phyloP scores from a whole-genome alignment of 2,113 vertebrate species.

The Gasterosteus aculeatus region DNA sequence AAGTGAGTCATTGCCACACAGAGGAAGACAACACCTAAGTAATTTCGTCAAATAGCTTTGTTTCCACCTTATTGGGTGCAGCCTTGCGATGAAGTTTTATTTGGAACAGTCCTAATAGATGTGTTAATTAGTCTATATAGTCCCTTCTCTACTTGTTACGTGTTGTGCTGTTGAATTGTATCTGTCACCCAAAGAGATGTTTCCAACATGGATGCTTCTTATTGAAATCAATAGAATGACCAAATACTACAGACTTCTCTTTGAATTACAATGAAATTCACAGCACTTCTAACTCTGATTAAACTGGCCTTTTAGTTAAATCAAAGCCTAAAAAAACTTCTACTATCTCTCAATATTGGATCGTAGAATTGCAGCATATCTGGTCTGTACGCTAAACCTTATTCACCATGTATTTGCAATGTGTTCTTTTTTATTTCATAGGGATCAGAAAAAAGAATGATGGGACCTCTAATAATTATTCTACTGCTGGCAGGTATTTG shows the following conservation, averaged over 20 bases:
- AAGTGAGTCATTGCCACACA: neutral
- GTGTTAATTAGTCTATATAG: no score
- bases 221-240: neutral
- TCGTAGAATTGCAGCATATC: neutral
- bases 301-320: neutral
- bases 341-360: neutral
- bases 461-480: constrained; percentile 20
- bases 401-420: neutral
- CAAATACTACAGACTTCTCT: neutral
- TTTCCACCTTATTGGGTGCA: neutral
- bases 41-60: neutral
- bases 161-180: neutral
- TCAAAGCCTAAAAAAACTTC: neutral
- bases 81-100: no score
- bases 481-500: constrained; percentile 62
- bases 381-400: neutral
- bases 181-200: neutral
- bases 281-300: neutral
- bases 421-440: constrained; percentile 22
- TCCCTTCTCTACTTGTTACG: neutral
- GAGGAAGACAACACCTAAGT: neutral
- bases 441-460: constrained; percentile 30
- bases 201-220: neutral
- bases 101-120: no score
- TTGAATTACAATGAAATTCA: neutral